These are phyloP conservation scores for Erebia palarica DNA, from an alignment of 2,888 invertebrate genomes.

Conservation along the genomic window DNA sequence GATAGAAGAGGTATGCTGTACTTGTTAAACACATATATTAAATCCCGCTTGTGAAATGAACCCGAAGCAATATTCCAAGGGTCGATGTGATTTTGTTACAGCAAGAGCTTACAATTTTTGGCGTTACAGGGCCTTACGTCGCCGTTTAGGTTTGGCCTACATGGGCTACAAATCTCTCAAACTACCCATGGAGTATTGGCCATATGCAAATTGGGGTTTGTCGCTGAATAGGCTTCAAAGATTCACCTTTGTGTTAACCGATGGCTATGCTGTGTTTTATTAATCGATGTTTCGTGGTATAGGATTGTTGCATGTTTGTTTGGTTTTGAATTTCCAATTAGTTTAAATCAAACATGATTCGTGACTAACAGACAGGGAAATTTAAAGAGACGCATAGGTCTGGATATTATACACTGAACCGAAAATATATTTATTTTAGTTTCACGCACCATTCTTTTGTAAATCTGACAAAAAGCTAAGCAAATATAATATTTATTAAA, in stretches of 20 bases:
- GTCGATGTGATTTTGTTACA: constrained; percentile 74
- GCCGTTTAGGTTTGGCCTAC: constrained; percentile 71
- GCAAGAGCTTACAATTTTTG: constrained; percentile 82
- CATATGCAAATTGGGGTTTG: constrained; percentile 85
- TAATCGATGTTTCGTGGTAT: constrained; percentile 16
- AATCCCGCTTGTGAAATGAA: constrained; percentile 18
- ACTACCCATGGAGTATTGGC: constrained; percentile 83
- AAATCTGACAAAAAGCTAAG: too few species aligned
- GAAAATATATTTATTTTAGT: too few species aligned
- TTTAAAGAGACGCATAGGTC: background rate
- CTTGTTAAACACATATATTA: background rate
- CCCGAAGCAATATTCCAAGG: constrained; percentile 59
- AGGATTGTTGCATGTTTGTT: constrained; percentile 20
- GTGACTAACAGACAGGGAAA: constrained; percentile 26
- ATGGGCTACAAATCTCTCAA: constrained; percentile 81
- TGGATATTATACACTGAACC: too few species aligned
- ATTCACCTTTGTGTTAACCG: constrained; percentile 33
- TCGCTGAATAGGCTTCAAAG: constrained; percentile 64
- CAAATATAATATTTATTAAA: too few species aligned
- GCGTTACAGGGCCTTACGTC: constrained; percentile 79
- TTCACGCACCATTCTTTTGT: too few species aligned
- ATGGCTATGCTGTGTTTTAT: constrained; percentile 11
- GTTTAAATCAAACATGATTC: background rate
- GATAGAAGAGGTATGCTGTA: constrained; percentile 85
- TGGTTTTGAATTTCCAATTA: constrained; percentile 6